phyloP scores from a whole-genome alignment of 2,113 vertebrate genomes.

The Prunella himalayana region DNA sequence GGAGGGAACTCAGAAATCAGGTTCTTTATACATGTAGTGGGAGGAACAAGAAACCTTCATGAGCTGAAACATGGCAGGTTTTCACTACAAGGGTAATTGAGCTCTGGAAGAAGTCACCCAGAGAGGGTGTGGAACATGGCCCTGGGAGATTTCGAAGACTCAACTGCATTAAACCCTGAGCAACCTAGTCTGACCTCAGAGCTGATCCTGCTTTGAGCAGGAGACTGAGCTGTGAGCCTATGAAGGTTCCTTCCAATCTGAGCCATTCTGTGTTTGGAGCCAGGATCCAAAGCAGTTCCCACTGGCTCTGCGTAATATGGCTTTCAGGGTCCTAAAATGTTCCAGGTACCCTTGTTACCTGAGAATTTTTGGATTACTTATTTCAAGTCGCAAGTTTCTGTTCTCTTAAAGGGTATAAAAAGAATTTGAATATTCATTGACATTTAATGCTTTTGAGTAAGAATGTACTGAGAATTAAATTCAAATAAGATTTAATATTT shows the following conservation, averaged over 20 bases:
- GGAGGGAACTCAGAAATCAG: neutral
- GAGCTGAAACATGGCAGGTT: neutral
- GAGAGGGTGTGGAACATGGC: neutral
- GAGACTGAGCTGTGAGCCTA: neutral
- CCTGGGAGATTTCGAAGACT: neutral
- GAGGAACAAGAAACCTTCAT: neutral
- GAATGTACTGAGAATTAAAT: neutral
- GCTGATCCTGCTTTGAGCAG: neutral
- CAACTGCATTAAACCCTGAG: neutral
- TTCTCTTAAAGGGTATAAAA: neutral
- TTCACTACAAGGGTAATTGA: neutral
- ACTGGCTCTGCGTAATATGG: too few species aligned
- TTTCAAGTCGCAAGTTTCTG: neutral
- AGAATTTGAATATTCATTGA: neutral
- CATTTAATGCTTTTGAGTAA: neutral
- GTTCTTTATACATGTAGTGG: fast-evolving
- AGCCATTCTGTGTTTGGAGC: neutral
- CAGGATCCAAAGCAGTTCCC: too few species aligned
- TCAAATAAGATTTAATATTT: neutral
- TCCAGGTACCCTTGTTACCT: neutral
- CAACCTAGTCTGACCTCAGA: neutral
- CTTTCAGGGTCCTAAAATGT: neutral
- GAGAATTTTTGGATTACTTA: neutral
- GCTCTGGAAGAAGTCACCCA: neutral
- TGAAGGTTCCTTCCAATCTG: neutral